Evolutionary conservation across 2,797 vertebrate genomes (phyloP).

Genomic region (Brotula barbata): DNA sequence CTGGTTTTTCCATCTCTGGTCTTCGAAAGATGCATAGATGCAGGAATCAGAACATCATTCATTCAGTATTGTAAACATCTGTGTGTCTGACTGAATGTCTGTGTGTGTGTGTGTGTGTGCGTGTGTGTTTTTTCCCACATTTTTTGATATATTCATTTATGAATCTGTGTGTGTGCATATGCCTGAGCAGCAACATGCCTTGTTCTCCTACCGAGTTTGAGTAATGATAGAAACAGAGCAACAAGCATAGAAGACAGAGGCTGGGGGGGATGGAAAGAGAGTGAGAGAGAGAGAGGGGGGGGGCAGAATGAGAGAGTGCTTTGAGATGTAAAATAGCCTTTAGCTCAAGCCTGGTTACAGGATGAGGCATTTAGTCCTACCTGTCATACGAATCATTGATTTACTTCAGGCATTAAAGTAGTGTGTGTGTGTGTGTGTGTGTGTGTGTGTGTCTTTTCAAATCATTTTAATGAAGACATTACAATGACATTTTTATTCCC

Average conservation of each 20-base stretch:
- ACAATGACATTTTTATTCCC: too few species aligned
- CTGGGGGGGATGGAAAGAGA: constrained; percentile 15
- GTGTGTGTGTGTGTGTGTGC: constrained; percentile 7
- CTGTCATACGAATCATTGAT: constrained; percentile 47
- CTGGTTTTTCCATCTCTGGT: constrained; percentile 20
- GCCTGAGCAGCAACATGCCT: constrained; percentile 51
- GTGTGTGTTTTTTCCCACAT: neutral
- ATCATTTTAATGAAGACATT: too few species aligned
- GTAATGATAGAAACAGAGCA: constrained; percentile 56
- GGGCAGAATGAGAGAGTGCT: constrained; percentile 55
- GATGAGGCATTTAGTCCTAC: constrained; percentile 57
- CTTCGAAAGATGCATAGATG: constrained; percentile 34
- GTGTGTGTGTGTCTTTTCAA: constrained; percentile 11
- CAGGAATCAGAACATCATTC: constrained; percentile 38
- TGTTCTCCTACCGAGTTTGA: constrained; percentile 41
- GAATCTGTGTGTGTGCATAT: constrained; percentile 31
- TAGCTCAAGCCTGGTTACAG: constrained; percentile 58
- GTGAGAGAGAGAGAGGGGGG: constrained; percentile 43
- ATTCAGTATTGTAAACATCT: constrained; percentile 51
- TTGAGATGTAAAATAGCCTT: constrained; percentile 71
- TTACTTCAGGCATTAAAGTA: constrained; percentile 23
- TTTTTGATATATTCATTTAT: constrained; percentile 25
- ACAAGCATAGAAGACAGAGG: constrained; percentile 42
- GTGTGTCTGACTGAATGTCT: too few species aligned
- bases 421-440: neutral